Evolutionary conservation across 2,797 vertebrate species (phyloP), one percentile per base, ranked within the genome.

Genomic region (Neopelma chrysocephalum): DNA sequence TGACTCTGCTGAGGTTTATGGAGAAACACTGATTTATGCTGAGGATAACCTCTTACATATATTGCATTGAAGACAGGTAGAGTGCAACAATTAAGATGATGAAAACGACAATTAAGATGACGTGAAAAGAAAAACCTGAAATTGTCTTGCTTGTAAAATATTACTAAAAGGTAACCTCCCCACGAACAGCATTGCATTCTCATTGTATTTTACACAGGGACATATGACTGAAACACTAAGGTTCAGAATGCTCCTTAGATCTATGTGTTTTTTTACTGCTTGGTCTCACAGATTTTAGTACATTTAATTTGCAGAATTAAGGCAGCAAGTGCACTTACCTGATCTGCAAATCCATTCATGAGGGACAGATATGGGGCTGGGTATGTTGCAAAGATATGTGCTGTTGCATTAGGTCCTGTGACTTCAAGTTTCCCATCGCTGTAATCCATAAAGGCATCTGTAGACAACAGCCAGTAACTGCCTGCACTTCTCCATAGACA

Each of bases 321-420:
- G 40, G 71, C 13, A 79, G n/a, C 26, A 62, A 77, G 29, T 64
- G 23, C 32, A 93, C 98, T 98, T 97, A 99, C 99, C 98, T 99
- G 99, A 97, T 99, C 99, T 95, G 98, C 97, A 96, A 99, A 99
- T 81, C 99, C 99, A 64, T 99, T 99, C 9, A 97, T 15, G 66
- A 98, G 82, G 25, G 99, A 99, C 29, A 99, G 98, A 91, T 99
- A 98, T 1, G 98, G 97, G 54, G 98, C 94, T 64, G 99, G 99
- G 73, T 99, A 99, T 10, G 99, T 99, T 61, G 99, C 99, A 94
- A 99, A 99, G 94, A 99, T 99, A 11, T 98, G 98, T 27, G 99
- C 99, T 15, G 99, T 99, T 88, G 99, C 98, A 10, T 99, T 99
- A 82, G 96, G 97, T 90, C 99, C 99, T 43, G 96, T 98, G 32